Conservation (phyloP, 1,140 invertebrate species). For the Drosophila kohkoa region DNA sequence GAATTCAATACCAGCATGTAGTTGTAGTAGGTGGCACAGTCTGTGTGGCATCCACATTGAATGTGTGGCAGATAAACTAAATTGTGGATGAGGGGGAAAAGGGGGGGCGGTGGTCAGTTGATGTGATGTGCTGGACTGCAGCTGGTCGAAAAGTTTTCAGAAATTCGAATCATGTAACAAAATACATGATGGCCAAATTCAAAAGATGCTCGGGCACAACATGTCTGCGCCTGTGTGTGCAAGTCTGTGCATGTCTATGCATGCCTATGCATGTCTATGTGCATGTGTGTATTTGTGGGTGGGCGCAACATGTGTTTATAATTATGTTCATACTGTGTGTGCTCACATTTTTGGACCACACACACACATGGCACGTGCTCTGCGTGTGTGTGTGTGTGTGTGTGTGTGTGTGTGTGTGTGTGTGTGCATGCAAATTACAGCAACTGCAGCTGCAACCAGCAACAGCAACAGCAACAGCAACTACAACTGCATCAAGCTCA, state of each 20-base stretch:
- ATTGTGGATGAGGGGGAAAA: neutral
- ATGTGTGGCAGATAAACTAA: constrained; percentile 38
- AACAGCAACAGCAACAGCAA: constrained; percentile 9
- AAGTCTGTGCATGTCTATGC: too few species aligned
- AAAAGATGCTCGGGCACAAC: constrained; percentile 36
- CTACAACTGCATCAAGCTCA: constrained; percentile 33
- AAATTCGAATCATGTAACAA: constrained; percentile 81
- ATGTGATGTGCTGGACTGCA: constrained; percentile 11
- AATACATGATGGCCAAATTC: constrained; percentile 72
- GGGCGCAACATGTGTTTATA: constrained; percentile 76
- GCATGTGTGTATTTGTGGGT: constrained; percentile 9
- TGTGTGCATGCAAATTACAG: constrained; percentile 69
- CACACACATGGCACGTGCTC: constrained; percentile 26
- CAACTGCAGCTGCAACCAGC: constrained; percentile 2
- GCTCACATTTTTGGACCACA: constrained; percentile 42
- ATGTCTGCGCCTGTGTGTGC: neutral
- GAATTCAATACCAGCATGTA: constrained; percentile 29
- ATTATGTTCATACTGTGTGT: constrained; percentile 72
- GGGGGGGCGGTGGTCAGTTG: constrained; percentile 25
- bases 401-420: constrained; percentile 30
- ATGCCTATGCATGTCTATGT: neutral
- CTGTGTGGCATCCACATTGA: constrained; percentile 1
- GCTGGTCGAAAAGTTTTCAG: constrained; percentile 60
- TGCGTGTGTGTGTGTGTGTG: constrained; percentile 13
- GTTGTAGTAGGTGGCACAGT: neutral